Evolutionary conservation across 2,888 invertebrate genomes (phyloP).

Genomic region (Agrochola macilenta): DNA sequence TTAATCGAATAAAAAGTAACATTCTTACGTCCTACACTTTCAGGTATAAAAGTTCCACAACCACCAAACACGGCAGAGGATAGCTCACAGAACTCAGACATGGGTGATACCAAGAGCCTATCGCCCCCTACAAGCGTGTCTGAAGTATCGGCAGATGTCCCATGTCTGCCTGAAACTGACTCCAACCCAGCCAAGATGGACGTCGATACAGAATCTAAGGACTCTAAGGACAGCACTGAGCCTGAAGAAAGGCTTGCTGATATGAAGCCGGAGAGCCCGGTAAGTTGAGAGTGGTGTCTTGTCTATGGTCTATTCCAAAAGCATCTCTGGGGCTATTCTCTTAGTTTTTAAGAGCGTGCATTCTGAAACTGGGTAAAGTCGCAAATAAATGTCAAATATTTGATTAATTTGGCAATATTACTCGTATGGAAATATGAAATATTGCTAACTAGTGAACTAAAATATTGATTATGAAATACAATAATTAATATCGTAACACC

Average conservation of each 20-base stretch:
- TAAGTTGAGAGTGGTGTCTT: constrained; percentile 52
- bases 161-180: constrained; percentile 41
- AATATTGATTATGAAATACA: too few species aligned
- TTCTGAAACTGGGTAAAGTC: too few species aligned
- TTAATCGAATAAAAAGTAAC: neutral
- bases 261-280: constrained; percentile 68
- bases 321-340: neutral
- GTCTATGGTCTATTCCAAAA: neutral
- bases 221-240: constrained; percentile 68
- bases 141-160: constrained; percentile 77
- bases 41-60: constrained; percentile 76
- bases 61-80: constrained; percentile 82
- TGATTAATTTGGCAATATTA: too few species aligned
- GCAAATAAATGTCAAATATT: too few species aligned
- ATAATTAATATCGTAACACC: too few species aligned
- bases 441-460: too few species aligned
- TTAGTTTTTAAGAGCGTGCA: too few species aligned
- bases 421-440: too few species aligned
- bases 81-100: constrained; percentile 84
- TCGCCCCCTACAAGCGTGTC: constrained; percentile 83
- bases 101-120: constrained; percentile 81
- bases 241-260: constrained; percentile 63
- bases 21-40: constrained; percentile 17
- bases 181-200: constrained; percentile 67
- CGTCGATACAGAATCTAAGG: constrained; percentile 67